Evolutionary conservation across 1,140 invertebrate species (phyloP), one percentile per base, ranked within the genome.

Genomic region (Spodoptera frugiperda): DNA sequence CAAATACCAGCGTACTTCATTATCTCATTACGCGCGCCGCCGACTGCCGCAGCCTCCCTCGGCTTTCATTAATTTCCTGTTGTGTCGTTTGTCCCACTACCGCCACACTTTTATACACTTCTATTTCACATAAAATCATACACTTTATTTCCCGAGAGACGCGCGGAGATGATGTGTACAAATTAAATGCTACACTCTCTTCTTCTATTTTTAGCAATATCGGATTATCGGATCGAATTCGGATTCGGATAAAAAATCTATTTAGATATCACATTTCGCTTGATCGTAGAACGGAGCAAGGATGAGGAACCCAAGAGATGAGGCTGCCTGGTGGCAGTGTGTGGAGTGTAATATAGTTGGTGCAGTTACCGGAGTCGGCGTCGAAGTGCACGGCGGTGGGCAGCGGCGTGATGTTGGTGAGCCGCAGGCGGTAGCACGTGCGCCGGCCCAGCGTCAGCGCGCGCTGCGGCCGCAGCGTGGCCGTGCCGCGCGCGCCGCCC

Each of bases 401-500:
- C n/a, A 89, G 11, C 0, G 90, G 88, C 9, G 90, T 89, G 75
- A 80, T 57, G 78, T 90, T 91, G 8, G 77, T 83, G 49, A 87
- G 25, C 2, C 63, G 63, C 51, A 91, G 78, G 9, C 77, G 59
- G 73, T 83, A 90, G 78, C 84, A 84, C 0, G 82, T 48, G 25
- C 78, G 30, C 2, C 67, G 67, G 5, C 84, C 84, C 4, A 78
- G 54, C 0, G 77, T 25, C 2, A 91, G 79, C 8, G 82, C 79
- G 0, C 10, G n/a, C 17, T 57, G 71, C 11, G 88, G 86, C 11
- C 89, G 84, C 46, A 91, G 77, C 44, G 83, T 77, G 1, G 84
- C 78, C 11, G 82, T 25, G 17, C 83, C 82, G 0, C 19, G 65
- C 0, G 14, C 21, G 8, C 55, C 54, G 5, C 39, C 12, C 10